Evolutionary conservation across 2,888 invertebrate species (phyloP).

Genomic region (Dryobota labecula): DNA sequence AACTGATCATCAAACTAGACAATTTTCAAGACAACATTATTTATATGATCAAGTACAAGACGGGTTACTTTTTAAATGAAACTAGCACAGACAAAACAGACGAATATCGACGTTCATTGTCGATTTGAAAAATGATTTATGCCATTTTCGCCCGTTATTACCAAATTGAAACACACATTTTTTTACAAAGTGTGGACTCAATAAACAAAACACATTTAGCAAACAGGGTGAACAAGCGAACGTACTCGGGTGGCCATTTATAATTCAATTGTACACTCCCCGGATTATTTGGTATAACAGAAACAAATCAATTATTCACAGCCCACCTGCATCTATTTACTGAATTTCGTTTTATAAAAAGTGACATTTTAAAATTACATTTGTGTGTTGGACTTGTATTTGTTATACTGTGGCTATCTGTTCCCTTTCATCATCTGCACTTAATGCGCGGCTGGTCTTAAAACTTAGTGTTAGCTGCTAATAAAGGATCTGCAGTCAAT

Average conservation of each 20-base stretch:
- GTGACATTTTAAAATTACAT: conserved; percentile 32
- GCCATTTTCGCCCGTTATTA: conserved; percentile 1
- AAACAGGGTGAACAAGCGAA: conserved; percentile 57
- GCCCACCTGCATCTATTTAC: conserved; percentile 68
- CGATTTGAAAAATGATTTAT: conserved; percentile 21
- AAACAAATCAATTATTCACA: conserved; percentile 71
- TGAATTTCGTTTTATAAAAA: conserved; percentile 55
- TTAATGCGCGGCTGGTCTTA: neutral
- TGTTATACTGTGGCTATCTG: neutral
- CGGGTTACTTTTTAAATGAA: neutral
- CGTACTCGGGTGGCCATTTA: conserved; percentile 64
- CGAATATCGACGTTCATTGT: neutral
- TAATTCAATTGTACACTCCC: conserved; percentile 71
- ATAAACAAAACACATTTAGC: conserved; percentile 65
- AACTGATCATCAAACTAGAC: neutral
- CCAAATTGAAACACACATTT: conserved; percentile 35
- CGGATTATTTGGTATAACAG: conserved; percentile 72
- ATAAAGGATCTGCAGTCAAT: neutral
- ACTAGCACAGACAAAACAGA: neutral
- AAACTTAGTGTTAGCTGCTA: neutral
- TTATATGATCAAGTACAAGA: neutral
- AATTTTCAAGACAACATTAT: neutral
- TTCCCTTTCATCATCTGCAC: neutral
- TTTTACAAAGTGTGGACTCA: conserved; percentile 53
- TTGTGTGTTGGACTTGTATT: neutral